These are phyloP conservation scores for Sinotaia quadrata DNA, from an alignment of 2,888 invertebrate genomes.

Conservation along the genomic window DNA sequence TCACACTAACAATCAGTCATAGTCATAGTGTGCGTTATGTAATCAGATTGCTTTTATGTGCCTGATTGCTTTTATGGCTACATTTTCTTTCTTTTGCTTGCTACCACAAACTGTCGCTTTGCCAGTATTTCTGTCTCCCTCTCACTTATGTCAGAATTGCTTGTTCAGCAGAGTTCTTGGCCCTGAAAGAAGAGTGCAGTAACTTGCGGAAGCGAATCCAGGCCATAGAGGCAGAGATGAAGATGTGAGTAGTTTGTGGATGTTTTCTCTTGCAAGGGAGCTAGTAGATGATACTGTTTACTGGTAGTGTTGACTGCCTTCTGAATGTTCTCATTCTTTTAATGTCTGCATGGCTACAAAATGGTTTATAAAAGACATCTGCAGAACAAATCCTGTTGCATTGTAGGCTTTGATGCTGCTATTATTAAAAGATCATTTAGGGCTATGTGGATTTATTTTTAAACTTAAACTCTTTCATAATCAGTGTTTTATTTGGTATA, in stretches of 20 bases:
- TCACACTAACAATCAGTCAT: no score
- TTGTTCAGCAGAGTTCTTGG: slow-evolving; percentile 65
- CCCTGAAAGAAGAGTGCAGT: slow-evolving; percentile 71
- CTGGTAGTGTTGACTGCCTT: neutral
- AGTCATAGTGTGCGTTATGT: no score
- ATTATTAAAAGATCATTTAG: no score
- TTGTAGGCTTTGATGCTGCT: no score
- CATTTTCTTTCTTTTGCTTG: no score
- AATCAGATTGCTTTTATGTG: no score
- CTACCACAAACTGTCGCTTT: neutral
- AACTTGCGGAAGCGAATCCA: slow-evolving; percentile 68
- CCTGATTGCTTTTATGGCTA: no score
- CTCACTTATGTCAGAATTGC: neutral
- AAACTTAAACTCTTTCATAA: no score
- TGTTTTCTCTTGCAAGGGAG: neutral
- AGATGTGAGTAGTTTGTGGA: slow-evolving; percentile 61
- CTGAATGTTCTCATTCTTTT: neutral
- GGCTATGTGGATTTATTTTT: no score
- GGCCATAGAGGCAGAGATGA: slow-evolving; percentile 72
- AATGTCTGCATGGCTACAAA: neutral
- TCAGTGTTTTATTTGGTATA: no score
- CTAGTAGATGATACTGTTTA: neutral
- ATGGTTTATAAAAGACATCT: no score
- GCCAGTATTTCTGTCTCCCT: neutral
- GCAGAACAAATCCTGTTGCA: no score